Evolutionary conservation across 2,888 invertebrate genomes (phyloP).

Genomic region (Cantharis rufa): DNA sequence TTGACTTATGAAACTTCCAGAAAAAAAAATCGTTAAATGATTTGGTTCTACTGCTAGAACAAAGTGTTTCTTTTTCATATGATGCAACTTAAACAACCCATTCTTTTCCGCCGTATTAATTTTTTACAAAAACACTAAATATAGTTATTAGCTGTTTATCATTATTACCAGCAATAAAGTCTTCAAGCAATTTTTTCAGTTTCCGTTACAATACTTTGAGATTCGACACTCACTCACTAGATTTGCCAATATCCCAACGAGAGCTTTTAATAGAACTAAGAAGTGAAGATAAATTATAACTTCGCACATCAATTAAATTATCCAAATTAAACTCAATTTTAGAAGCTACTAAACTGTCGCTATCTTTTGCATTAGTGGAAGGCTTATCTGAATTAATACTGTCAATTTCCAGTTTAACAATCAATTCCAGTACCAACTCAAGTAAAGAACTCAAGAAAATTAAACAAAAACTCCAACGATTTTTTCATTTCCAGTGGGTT

Average conservation of each 20-base stretch:
- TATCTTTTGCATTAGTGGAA: constrained; percentile 28
- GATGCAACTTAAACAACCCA: not conserved
- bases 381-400: constrained; percentile 28
- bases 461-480: constrained; percentile 74
- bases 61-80: not conserved
- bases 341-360: constrained; percentile 5
- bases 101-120: no score
- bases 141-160: not conserved
- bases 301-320: constrained; percentile 44
- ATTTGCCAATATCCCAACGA: constrained; percentile 57
- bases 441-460: constrained; percentile 58
- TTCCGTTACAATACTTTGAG: not conserved
- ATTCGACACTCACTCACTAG: constrained; percentile 35
- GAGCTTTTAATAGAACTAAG: constrained; percentile 45
- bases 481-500: constrained; percentile 64
- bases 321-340: constrained; percentile 42
- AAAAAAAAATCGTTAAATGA: no score
- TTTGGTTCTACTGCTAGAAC: not conserved
- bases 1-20: constrained; percentile 56
- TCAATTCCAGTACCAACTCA: constrained; percentile 73
- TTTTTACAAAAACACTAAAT: not conserved
- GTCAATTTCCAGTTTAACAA: constrained; percentile 73
- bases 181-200: not conserved
- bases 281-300: constrained; percentile 39
- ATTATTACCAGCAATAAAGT: not conserved